phyloP scores from a whole-genome alignment of 2,113 vertebrate species.

The Sisor rabdophorus region DNA sequence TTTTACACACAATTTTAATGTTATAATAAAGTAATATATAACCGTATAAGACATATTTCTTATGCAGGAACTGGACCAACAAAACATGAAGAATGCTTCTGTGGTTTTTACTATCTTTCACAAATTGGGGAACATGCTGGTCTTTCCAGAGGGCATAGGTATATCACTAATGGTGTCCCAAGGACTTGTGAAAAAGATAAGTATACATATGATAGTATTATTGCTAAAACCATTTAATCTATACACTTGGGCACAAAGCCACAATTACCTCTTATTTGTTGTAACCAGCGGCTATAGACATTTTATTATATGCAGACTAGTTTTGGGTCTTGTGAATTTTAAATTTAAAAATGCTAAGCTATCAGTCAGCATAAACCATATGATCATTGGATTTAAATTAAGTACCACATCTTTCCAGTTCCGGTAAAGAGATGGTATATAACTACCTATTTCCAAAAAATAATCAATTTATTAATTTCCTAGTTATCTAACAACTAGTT shows the following conservation, averaged over 20 bases:
- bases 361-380: not conserved
- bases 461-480: not conserved
- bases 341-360: not conserved
- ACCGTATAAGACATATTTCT: not conserved
- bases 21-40: no score
- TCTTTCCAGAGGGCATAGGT: conserved; percentile 73
- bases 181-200: conserved; percentile 88
- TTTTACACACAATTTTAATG: no score
- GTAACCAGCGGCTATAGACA: not conserved
- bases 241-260: not conserved
- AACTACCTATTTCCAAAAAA: not conserved
- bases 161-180: conserved; percentile 72
- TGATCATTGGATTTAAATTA: not conserved
- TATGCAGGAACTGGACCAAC: conserved; percentile 78
- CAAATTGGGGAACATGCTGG: conserved; percentile 74
- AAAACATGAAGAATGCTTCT: conserved; percentile 67
- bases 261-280: not conserved
- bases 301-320: not conserved
- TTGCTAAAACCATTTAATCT: no score
- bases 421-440: not conserved
- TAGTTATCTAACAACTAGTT: not conserved
- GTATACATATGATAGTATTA: conserved; percentile 58
- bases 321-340: no score
- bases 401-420: not conserved
- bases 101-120: conserved; percentile 70